Percentiles rank a stretch among this genome's conserved stretches.
Conservation (phyloP, 2,797 vertebrate genomes). For the Brachyalestes nurse region DNA sequence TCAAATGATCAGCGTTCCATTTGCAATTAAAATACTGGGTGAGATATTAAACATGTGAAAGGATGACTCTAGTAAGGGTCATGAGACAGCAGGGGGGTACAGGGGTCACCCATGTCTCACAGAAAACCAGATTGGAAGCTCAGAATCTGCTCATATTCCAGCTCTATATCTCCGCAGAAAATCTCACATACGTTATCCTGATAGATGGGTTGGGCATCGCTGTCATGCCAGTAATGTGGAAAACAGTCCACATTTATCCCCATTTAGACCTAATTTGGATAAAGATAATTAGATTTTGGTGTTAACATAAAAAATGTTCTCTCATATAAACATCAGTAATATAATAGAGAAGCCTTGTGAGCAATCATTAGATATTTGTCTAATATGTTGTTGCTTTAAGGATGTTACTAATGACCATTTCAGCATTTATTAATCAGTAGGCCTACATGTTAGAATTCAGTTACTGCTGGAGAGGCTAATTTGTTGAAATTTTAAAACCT, state of each 20-base stretch:
- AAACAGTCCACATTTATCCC: not conserved
- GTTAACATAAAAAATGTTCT: not conserved
- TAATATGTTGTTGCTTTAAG: constrained; percentile 17
- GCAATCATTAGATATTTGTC: not conserved
- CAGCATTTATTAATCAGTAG: constrained; percentile 19
- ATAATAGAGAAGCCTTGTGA: not conserved
- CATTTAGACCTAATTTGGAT: not conserved
- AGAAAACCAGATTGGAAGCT: constrained; percentile 12
- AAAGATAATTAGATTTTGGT: not conserved
- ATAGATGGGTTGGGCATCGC: not conserved
- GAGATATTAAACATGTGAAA: constrained; percentile 20
- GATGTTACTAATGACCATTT: constrained; percentile 16
- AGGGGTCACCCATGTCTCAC: constrained; percentile 7
- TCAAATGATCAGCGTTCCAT: not conserved
- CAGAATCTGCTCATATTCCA: not conserved
- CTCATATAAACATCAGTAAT: not conserved
- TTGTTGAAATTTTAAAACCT: constrained; percentile 29
- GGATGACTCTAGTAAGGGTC: not conserved
- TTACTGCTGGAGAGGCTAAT: constrained; percentile 19
- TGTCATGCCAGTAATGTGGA: not conserved
- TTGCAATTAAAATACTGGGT: constrained; percentile 35
- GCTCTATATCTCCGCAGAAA: not conserved
- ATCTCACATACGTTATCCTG: not conserved
- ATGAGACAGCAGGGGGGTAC: not conserved
- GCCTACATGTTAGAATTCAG: constrained; percentile 24